Evolutionary conservation across 2,113 vertebrate genomes (phyloP), one percentile per base, ranked within the genome.

Genomic region (Felis chaus): DNA sequence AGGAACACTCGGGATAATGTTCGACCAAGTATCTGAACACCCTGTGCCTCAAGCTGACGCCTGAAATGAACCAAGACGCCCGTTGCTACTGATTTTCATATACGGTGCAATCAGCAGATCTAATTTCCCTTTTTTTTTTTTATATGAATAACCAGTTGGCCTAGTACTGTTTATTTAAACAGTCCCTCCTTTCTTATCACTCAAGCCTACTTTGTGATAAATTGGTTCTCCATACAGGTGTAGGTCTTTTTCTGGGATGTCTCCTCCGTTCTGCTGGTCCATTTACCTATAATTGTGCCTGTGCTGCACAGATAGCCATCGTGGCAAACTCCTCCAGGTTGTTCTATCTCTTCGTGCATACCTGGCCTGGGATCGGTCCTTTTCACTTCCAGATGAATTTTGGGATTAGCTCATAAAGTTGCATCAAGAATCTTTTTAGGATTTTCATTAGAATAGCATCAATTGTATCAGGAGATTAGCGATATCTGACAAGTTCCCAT

Each of bases 261-360:
- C 21, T 14, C 4, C 80, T 61, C 45, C 0, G 11, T 55, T 73
- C 19, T 7, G 7, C 53, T 36, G 7, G 4, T 45, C 53, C 41
- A 3, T 18, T 66, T 66, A 50, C 12, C 1, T 23, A 19, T 41
- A 3, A 48, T 14, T 8, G 10, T 18, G 36, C 25, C n/a, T 12
- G 0, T 53, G 13, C 14, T 7, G 3, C 69, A 3, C 4, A 7
- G 25, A 16, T 7, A 31, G 50, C 10, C 65, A 3, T 15, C 1
- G 19, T n/a, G 27, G 27, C 53, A 25, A 18, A 33, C 36, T 27
- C 27, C 41, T 39, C 23, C 1, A 1, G 31, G 23, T 8, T 3
- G 4, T 18, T 57, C 85, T n/a, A 1, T 12, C 21, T 25, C n/a
- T 48, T 85, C 86, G 0, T 10, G 45, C 9, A 0, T 80, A 27